These are phyloP conservation scores for Coracias cyanogaster DNA, from an alignment of 2,797 vertebrate species.

Conservation along the genomic window DNA sequence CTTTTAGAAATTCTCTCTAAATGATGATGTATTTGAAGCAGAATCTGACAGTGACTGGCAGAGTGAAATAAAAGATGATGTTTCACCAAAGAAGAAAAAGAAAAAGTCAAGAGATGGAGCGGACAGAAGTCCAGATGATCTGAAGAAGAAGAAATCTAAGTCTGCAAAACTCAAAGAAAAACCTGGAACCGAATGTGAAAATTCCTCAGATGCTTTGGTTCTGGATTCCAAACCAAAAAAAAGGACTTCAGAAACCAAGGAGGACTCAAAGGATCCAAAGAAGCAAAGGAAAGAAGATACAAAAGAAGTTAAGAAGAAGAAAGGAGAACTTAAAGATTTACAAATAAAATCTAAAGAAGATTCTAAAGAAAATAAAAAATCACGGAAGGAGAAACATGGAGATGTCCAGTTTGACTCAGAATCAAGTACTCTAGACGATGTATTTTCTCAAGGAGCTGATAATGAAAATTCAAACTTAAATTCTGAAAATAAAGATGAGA, in stretches of 20 bases:
- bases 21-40: constrained; percentile 90
- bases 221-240: constrained; percentile 85
- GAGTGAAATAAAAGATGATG: constrained; percentile 83
- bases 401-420: constrained; percentile 61
- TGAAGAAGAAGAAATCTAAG: constrained; percentile 85
- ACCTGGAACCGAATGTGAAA: constrained; percentile 77
- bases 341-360: constrained; percentile 86
- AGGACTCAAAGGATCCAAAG: constrained; percentile 86
- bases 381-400: constrained; percentile 64
- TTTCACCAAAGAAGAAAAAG: constrained; percentile 91
- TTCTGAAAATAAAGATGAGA: constrained; percentile 65
- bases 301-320: constrained; percentile 81
- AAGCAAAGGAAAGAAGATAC: constrained; percentile 87
- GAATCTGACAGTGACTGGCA: constrained; percentile 89
- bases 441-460: constrained; percentile 30
- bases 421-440: background rate
- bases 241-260: constrained; percentile 84
- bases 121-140: constrained; percentile 68
- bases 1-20: constrained; percentile 85
- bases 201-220: constrained; percentile 56
- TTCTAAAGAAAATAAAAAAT: constrained; percentile 81
- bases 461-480: constrained; percentile 41
- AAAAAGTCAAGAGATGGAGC: constrained; percentile 79
- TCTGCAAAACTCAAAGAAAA: constrained; percentile 88
- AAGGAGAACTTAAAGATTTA: constrained; percentile 75